Percentiles rank a stretch among this genome's conserved stretches.
Conservation (phyloP, 2,113 vertebrate species). For the Merops nubicus region DNA sequence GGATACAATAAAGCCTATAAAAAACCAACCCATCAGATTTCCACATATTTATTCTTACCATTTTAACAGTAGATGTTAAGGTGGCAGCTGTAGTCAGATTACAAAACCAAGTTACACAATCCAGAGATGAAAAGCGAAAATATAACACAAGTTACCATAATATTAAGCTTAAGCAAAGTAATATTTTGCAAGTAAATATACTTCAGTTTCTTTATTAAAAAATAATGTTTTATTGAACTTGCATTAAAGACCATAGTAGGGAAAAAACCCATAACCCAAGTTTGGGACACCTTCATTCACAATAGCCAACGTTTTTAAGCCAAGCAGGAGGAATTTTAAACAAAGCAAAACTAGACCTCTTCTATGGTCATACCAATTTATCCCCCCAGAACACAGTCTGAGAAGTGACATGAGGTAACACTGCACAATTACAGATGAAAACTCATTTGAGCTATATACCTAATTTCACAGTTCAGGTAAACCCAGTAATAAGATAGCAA, state of each 20-base stretch:
- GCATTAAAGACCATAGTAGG: background rate
- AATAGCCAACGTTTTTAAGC: background rate
- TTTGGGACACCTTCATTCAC: background rate
- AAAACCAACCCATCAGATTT: background rate
- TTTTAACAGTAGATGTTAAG: background rate
- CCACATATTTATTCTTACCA: slow-evolving; percentile 4
- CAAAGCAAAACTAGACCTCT: background rate
- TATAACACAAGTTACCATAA: background rate
- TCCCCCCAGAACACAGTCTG: background rate
- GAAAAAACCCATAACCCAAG: background rate
- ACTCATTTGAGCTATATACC: rapidly evolving
- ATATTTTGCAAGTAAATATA: background rate
- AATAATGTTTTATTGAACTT: background rate
- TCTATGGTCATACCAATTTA: too few species aligned
- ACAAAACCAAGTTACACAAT: slow-evolving; percentile 1
- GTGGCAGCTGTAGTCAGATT: background rate
- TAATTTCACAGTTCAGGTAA: background rate
- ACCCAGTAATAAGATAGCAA: background rate
- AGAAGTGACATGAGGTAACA: background rate
- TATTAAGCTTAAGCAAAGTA: background rate
- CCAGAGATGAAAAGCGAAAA: background rate
- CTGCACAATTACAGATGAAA: background rate
- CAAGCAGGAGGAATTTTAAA: background rate
- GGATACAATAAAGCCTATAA: background rate
- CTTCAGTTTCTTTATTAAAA: background rate